Percentiles rank a stretch among this genome's conserved stretches.
These are phyloP conservation scores for Tipula lateralis DNA, from an alignment of 2,888 invertebrate species.

Conservation along the genomic window DNA sequence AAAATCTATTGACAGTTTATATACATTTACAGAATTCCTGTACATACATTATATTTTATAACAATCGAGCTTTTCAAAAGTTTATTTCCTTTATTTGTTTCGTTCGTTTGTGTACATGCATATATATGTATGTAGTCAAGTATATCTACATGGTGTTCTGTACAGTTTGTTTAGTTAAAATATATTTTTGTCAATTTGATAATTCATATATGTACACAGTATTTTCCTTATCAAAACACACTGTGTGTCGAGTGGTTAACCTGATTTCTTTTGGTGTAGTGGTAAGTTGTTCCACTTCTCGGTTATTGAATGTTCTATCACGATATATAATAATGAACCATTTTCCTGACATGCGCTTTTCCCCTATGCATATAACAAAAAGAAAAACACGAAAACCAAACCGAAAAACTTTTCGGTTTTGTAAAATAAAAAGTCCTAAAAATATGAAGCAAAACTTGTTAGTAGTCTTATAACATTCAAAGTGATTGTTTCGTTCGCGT, in stretches of 20 bases:
- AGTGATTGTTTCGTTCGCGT: neutral
- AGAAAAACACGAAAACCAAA: neutral
- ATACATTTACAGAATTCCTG: neutral
- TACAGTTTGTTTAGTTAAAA: neutral
- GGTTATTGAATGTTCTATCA: neutral
- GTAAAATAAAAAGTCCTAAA: neutral
- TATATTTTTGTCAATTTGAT: neutral
- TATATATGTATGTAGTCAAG: neutral
- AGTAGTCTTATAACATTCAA: neutral
- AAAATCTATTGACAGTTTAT: neutral
- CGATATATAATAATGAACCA: neutral
- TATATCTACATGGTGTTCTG: no score
- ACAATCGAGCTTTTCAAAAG: neutral
- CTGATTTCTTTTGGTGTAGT: slow-evolving; percentile 6
- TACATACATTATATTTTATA: neutral
- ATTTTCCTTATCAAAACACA: neutral
- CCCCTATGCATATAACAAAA: neutral
- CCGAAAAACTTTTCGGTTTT: neutral
- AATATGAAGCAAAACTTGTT: neutral
- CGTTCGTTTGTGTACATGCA: neutral
- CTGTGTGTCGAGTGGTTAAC: slow-evolving; percentile 9
- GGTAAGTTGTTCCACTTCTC: neutral
- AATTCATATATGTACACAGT: neutral
- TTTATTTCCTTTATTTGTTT: neutral
- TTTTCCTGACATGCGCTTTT: slow-evolving; percentile 9